Evolutionary conservation across 2,888 invertebrate genomes (phyloP).

Genomic region (Encarsia formosa): DNA sequence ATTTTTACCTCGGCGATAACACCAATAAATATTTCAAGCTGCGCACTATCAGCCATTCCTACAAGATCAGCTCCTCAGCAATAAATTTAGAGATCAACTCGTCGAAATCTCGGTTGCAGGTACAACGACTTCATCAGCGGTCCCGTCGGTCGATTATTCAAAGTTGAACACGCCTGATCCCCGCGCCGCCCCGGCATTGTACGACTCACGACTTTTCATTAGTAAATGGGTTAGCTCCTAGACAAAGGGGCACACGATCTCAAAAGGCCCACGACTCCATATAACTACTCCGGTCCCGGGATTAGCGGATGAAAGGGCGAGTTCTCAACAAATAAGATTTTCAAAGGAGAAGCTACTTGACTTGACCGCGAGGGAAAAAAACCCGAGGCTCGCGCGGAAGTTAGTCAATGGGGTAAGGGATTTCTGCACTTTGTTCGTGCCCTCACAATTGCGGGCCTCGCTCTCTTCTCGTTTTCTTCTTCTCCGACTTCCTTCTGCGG

Average conservation of each 20-base stretch:
- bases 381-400: conserved; percentile 15
- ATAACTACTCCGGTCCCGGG: too few relatives aligned
- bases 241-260: conserved; percentile 18
- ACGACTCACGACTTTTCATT: conserved; percentile 27
- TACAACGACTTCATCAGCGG: too few relatives aligned
- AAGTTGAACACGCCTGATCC: too few relatives aligned
- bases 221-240: conserved; percentile 15
- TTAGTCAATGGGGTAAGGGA: conserved; percentile 29
- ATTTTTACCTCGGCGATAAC: too few relatives aligned
- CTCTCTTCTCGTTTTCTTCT: neutral
- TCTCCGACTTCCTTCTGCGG: neutral
- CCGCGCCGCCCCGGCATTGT: too few relatives aligned
- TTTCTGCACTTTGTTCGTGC: conserved; percentile 26
- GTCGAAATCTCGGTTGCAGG: too few relatives aligned
- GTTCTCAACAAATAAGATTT: conserved; percentile 27
- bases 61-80: too few relatives aligned
- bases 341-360: conserved; percentile 24
- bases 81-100: too few relatives aligned
- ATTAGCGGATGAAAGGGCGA: conserved; percentile 23
- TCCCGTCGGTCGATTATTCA: too few relatives aligned
- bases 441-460: conserved; percentile 8
- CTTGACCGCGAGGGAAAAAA: conserved; percentile 4
- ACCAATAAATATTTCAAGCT: too few relatives aligned
- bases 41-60: too few relatives aligned
- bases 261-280: conserved; percentile 4